Evolutionary conservation across 1,140 invertebrate species (phyloP).

Genomic region (Calephelis nemesis): DNA sequence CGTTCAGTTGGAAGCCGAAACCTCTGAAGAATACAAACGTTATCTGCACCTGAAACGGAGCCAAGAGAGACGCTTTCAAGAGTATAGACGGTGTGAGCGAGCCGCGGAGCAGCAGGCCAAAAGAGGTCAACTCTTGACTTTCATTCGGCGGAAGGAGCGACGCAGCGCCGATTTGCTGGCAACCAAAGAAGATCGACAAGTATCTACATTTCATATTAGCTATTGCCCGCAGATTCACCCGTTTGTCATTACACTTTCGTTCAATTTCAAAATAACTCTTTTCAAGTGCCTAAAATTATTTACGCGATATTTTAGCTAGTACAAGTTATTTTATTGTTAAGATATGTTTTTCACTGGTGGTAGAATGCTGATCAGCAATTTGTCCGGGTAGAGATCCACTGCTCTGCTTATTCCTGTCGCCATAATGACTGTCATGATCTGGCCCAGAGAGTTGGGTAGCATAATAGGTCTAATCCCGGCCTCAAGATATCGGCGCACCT

Average conservation of each 20-base stretch:
- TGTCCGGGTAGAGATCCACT: no score
- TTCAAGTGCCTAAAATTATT: no score
- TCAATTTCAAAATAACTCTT: no score
- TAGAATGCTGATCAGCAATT: no score
- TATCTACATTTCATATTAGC: constrained; percentile 21
- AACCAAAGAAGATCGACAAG: constrained; percentile 52
- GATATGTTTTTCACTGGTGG: no score
- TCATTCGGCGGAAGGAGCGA: constrained; percentile 54
- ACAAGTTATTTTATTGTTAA: no score
- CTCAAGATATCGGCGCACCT: no score
- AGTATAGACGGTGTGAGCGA: constrained; percentile 44
- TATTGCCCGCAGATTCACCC: neutral
- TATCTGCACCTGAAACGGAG: constrained; percentile 52
- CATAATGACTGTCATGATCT: no score
- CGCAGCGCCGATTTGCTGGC: constrained; percentile 47
- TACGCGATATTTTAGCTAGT: no score
- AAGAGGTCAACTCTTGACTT: constrained; percentile 43
- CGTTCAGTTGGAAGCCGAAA: constrained; percentile 55
- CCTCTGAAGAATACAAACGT: constrained; percentile 50
- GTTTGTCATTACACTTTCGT: neutral
- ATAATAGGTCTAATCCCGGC: no score
- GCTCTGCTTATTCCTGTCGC: no score
- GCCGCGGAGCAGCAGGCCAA: constrained; percentile 40
- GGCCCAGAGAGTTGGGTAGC: no score
- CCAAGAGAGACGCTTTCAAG: constrained; percentile 42